Evolutionary conservation across 2,113 vertebrate genomes (phyloP), one percentile per base, ranked within the genome.

Genomic region (Maylandia zebra): DNA sequence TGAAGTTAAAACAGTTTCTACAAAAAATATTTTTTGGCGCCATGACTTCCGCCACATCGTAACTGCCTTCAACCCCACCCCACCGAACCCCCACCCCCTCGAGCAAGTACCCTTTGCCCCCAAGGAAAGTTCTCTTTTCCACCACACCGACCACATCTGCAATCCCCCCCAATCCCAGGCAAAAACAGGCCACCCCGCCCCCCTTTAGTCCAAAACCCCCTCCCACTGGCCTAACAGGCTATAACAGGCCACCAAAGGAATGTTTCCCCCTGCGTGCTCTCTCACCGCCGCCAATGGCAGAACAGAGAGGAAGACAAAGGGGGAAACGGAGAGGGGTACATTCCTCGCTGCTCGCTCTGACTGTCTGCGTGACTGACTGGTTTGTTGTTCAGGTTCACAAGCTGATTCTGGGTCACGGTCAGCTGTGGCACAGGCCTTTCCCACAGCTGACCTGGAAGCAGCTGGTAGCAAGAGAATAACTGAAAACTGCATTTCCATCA

Each of bases 171-270:
- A 7, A 43, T 43, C 3, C 13, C 43, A 45, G 43, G 13, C 43
- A 48, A 48, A 48, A 48, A 17, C 89, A 94, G 83, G 88, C 92
- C 83, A 90, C 79, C 86, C 89, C 88, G 5, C 87, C 92, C 82
- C 83, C 57, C 83, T 79, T 48, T 71, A 69, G 64, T 82, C 59
- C 84, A 80, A 86, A 84, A 59, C 89, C 91, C 90, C 88, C 91
- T 84, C 90, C 94, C 90, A 82, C 89, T 59, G 79, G 82, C 92
- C 89, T 22, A 74, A 85, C 86, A 79, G 88, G 85, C 93, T 94
- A 92, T 85, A 94, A 94, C 90, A 90, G 92, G 92, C 94, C 91
- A 94, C 91, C 89, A 92, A 93, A 94, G 89, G 94, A 95, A 96
- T 95, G 93, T 84, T 90, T 87, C 89, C 89, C 89, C 89, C 74